Evolutionary conservation across 2,797 vertebrate species (phyloP).

Genomic region (Tarsius wallacei): DNA sequence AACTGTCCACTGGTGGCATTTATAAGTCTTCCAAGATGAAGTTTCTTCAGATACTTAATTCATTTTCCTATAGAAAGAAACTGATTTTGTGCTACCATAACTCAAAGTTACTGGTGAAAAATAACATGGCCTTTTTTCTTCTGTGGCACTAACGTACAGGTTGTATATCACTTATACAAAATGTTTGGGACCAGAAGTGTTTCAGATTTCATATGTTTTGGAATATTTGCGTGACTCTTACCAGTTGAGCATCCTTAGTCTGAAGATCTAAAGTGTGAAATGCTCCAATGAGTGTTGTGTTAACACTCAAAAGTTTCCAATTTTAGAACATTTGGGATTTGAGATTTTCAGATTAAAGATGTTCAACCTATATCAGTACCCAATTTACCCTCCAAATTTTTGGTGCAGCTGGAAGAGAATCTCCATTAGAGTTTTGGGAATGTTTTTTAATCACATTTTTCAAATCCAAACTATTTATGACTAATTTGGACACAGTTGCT

Average conservation of each 20-base stretch:
- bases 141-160: background rate
- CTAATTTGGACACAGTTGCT: background rate
- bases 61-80: slow-evolving; percentile 45
- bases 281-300: background rate
- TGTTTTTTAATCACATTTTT: background rate
- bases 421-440: background rate
- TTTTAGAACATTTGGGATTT: background rate
- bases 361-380: background rate
- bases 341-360: background rate
- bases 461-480: background rate
- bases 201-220: background rate
- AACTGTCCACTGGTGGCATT: background rate
- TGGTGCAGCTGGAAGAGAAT: background rate
- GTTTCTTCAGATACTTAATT: slow-evolving; percentile 21
- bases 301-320: background rate
- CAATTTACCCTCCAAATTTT: background rate
- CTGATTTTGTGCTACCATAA: background rate
- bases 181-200: background rate
- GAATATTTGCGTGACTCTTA: background rate
- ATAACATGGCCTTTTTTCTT: background rate
- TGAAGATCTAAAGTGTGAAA: background rate
- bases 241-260: background rate
- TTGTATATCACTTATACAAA: background rate
- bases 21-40: background rate
- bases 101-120: background rate